phyloP scores from a whole-genome alignment of 2,113 vertebrate genomes.

The Chloropsis hardwickii region DNA sequence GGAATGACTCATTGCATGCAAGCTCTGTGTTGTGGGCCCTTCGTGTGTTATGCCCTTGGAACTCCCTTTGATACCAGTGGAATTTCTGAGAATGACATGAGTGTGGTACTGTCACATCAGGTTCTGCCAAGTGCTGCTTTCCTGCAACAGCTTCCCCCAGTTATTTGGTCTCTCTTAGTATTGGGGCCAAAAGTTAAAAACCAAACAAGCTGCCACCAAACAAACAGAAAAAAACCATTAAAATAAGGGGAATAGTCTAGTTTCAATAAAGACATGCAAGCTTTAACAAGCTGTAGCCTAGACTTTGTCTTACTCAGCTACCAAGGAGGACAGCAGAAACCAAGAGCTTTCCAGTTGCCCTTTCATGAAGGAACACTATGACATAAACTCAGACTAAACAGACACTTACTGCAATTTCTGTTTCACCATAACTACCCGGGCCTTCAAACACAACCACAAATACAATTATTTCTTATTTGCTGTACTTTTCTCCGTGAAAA shows the following conservation, averaged over 20 bases:
- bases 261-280: not conserved
- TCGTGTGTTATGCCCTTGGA: rapidly evolving
- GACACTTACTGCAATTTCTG: not conserved
- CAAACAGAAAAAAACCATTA: rapidly evolving
- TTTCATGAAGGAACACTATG: not conserved
- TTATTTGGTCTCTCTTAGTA: not conserved
- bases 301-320: not conserved
- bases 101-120: not conserved
- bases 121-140: not conserved
- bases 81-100: not conserved
- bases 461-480: not conserved
- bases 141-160: not conserved
- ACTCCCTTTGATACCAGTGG: not conserved
- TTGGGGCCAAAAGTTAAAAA: not conserved
- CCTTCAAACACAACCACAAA: not conserved
- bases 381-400: not conserved
- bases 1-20: not conserved
- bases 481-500: not conserved
- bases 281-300: not conserved
- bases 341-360: not conserved
- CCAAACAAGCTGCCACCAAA: not conserved
- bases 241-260: not conserved
- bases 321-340: not conserved
- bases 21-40: not conserved
- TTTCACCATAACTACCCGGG: not conserved